A percentile compares a stretch with the other conserved stretches of the same genome.
Evolutionary conservation across 2,113 vertebrate species (phyloP).

Genomic region (Callipepla californica): DNA sequence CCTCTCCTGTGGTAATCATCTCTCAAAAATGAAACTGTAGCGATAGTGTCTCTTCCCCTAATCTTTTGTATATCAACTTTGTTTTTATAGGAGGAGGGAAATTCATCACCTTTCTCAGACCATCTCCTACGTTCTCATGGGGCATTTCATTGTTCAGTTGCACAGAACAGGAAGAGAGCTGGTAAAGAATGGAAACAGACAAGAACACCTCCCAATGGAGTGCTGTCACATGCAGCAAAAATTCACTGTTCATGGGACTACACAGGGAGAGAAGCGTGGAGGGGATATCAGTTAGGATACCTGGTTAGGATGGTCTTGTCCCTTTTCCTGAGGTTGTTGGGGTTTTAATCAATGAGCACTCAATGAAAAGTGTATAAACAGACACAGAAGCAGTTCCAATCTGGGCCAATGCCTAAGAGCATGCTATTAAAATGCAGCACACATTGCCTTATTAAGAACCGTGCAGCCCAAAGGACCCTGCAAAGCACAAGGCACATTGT

Average conservation of each 20-base stretch:
- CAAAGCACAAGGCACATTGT: neutral
- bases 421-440: slow-evolving; percentile 41
- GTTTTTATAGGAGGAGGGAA: neutral
- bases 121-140: neutral
- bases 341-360: slow-evolving; percentile 7
- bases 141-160: neutral
- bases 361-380: neutral
- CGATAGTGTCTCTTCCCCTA: neutral
- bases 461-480: neutral
- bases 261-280: neutral
- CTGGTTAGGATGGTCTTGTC: neutral
- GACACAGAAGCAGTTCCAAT: neutral
- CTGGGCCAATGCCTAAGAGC: slow-evolving; percentile 13
- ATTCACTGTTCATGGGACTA: neutral
- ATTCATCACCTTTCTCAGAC: neutral
- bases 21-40: neutral
- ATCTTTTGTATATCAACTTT: neutral
- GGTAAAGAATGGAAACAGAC: neutral
- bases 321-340: neutral
- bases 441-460: neutral
- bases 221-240: neutral
- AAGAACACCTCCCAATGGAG: neutral
- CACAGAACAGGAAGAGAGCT: neutral
- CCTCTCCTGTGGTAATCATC: neutral
- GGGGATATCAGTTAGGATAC: neutral